Evolutionary conservation across 2,113 vertebrate genomes (phyloP), one percentile per base, ranked within the genome.

Genomic region (Odocoileus hemionus): DNA sequence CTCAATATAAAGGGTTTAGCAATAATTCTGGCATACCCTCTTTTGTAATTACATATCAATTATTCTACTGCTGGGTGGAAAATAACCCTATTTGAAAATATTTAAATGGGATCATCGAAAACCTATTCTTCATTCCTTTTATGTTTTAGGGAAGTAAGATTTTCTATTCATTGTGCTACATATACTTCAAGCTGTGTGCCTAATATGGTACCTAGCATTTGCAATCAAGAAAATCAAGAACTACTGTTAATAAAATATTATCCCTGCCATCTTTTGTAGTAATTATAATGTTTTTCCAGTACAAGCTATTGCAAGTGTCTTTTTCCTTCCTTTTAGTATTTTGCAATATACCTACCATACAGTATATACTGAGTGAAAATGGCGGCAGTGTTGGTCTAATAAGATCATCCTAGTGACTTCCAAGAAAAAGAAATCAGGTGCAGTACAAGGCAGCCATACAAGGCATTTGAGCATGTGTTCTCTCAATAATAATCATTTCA

Each of bases 41-140:
- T 96, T 97, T 91, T 96, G 86, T 98, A 98, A 99, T 98, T 98
- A 98, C 98, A 89, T 98, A 97, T 98, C 98, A 98, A 98, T 98
- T 98, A 98, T 97, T 97, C 97, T 96, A 95, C 94, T 94, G 64
- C 97, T 97, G 89, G 93, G 94, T 96, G 83, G 92, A 98, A 98
- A 98, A 97, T 78, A 98, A 97, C 67, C 84, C 70, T 88, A 97
- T 98, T 47, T 92, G 95, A 96, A 98, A 97, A 96, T 98, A 98
- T 98, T 98, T 98, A 98, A 98, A 98, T 97, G 85, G 96, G 91
- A 97, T 95, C 25, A 98, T 88, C 23, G 2, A 98, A 98, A 98
- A 98, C 97, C 67, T 87, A 95, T 84, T 84, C n/a, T 43, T 97
- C 95, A 80, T 90, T 98, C 88, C 33, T 94, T 98, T 98, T 98